Evolutionary conservation across 2,888 invertebrate species (phyloP), one percentile per base, ranked within the genome.

Genomic region (Mactromeris polynyma): DNA sequence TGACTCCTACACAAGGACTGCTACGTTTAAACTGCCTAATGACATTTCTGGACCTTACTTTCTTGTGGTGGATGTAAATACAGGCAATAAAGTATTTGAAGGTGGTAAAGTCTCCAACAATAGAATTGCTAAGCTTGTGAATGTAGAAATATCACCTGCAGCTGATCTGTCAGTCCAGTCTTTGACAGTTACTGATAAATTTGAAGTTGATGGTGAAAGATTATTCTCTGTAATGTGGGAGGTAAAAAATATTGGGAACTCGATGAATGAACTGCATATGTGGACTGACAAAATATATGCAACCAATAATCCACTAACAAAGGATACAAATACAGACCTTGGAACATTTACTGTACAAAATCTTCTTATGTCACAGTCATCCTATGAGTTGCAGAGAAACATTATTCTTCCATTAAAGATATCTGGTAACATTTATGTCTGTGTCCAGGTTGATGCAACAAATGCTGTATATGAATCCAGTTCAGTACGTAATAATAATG

Each of bases 221-320:
- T 19, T 88, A 17, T 17, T 85, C 0, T 0, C 19, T 33, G 58
- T 88, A 11, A 33, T 46, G 26, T 88, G 88, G 88, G 54, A n/a
- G 11, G 89, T 91, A 21, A 78, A 69, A 2, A 91, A 91, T 51
- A 36, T 83, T 54, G 91, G 88, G 38, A 86, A 82, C 17, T 73
- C 87, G 0, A 86, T 91, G 79, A 69, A 46, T 17, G 36, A n/a
- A 21, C 0, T 26, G 21, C 36, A 78, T 21, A 19, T 54, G 14
- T 89, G 91, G 89, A 40, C n/a, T 0, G 89, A 85, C 58, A 69
- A 21, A 6, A 33, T 89, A 6, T 54, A 19, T 36, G 36, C 14
- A 21, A 69, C n/a, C 26, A 81, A 6, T 2, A n/a, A 26, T 3
- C 21, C 21, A 0, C 6, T 17, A 11, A 38, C 26, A 26, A 26